These are phyloP conservation scores for Nothobranchius furzeri DNA, from an alignment of 2,113 vertebrate genomes.

Conservation along the genomic window DNA sequence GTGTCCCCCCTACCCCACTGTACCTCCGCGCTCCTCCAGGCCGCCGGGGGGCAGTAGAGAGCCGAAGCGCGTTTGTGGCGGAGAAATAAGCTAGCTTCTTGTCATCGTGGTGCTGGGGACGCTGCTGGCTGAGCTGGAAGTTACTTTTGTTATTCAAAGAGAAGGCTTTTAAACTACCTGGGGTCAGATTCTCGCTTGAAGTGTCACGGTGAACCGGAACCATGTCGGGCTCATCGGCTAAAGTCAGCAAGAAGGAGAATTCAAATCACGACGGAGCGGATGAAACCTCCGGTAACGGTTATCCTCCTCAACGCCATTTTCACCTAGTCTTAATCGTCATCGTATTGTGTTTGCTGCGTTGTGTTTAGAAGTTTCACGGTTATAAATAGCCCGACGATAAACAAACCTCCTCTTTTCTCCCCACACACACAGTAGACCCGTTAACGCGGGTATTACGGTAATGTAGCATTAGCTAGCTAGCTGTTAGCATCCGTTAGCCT, in stretches of 20 bases:
- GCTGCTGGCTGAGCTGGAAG: constrained; percentile 52
- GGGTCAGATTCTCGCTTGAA: constrained; percentile 21
- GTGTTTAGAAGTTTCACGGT: background rate
- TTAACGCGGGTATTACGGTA: constrained; percentile 1
- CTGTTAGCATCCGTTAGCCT: constrained; percentile 44
- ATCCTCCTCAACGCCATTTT: constrained; percentile 82
- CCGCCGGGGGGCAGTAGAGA: constrained; percentile 34
- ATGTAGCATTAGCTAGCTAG: constrained; percentile 32
- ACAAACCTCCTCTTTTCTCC: no score
- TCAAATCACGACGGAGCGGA: constrained; percentile 94
- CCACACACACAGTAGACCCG: background rate
- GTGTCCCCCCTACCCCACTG: no score
- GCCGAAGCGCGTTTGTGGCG: background rate
- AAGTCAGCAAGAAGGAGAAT: constrained; percentile 96
- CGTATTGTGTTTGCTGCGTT: constrained; percentile 20
- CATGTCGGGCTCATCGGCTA: constrained; percentile 93
- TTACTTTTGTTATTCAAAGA: constrained; percentile 45
- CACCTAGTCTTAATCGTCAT: constrained; percentile 63
- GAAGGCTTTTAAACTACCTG: constrained; percentile 27
- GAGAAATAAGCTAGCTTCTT: constrained; percentile 46
- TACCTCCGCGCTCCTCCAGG: constrained; percentile 19
- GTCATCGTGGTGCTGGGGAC: constrained; percentile 39
- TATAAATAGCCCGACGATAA: rapidly evolving
- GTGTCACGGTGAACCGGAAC: constrained; percentile 41
- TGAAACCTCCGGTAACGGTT: constrained; percentile 91